A percentile compares a stretch with the other conserved stretches of the same genome.
phyloP scores from a whole-genome alignment of 2,113 vertebrate genomes.

The Gymnarchus niloticus region DNA sequence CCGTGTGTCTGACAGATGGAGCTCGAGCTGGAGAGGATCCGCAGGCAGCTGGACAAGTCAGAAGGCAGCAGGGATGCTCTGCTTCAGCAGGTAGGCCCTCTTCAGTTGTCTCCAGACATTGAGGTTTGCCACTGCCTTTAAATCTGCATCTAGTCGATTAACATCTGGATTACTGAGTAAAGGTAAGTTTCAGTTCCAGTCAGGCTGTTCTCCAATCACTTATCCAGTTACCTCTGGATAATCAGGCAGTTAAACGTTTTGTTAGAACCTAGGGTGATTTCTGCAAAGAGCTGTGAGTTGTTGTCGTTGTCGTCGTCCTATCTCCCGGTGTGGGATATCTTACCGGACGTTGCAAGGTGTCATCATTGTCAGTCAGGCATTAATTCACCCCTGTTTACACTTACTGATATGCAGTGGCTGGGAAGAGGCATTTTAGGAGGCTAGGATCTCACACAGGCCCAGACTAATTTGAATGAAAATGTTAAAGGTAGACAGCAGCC shows the following conservation, averaged over 20 bases:
- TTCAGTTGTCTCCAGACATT: not conserved
- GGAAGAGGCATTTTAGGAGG: conserved; percentile 10
- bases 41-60: conserved; percentile 69
- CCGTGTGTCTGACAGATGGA: conserved; percentile 53
- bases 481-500: conserved; percentile 7
- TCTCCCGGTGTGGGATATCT: not conserved
- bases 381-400: not conserved
- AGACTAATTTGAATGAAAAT: conserved; percentile 8
- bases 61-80: conserved; percentile 77
- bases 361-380: not conserved
- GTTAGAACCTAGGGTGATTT: not conserved
- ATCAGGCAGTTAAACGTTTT: not conserved
- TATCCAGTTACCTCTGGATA: not conserved
- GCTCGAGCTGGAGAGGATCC: conserved; percentile 70
- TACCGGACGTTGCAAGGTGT: not conserved
- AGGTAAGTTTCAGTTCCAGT: not conserved
- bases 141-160: not conserved
- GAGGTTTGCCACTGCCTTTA: not conserved
- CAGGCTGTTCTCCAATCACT: not conserved
- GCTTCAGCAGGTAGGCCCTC: conserved; percentile 70
- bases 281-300: not conserved
- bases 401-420: not conserved
- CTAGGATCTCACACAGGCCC: not conserved
- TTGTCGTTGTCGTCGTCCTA: not conserved
- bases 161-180: not conserved